phyloP scores from a whole-genome alignment of 2,797 vertebrate genomes.

The Mareca strepera region DNA sequence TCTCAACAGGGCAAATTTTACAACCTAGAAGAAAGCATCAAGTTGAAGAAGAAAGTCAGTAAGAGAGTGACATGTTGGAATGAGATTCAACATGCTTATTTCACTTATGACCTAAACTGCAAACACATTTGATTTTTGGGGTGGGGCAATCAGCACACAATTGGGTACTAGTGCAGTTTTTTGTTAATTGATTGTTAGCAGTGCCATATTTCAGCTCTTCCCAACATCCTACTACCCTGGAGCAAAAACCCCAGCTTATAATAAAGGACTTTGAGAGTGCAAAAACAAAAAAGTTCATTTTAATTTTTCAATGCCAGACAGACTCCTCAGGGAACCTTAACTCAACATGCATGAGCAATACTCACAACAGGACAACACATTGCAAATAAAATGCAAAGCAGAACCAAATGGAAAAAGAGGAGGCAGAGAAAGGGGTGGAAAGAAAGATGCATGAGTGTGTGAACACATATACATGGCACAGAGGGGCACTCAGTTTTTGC shows the following conservation, averaged over 20 bases:
- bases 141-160: neutral
- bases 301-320: conserved; percentile 25
- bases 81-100: conserved; percentile 2
- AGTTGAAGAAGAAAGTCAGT: neutral
- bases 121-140: conserved; percentile 11
- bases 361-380: conserved; percentile 42
- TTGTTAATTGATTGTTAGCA: conserved; percentile 25
- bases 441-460: neutral
- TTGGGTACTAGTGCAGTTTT: neutral
- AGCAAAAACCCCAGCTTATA: conserved; percentile 10
- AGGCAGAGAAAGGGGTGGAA: neutral
- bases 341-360: conserved; percentile 57
- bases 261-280: conserved; percentile 12
- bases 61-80: neutral
- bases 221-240: neutral
- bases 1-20: neutral
- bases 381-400: conserved; percentile 53
- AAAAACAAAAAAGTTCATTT: conserved; percentile 12
- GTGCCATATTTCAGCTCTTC: conserved; percentile 34
- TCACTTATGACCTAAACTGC: conserved; percentile 47
- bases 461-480: neutral
- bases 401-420: conserved; percentile 58
- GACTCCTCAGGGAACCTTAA: conserved; percentile 54
- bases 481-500: neutral
- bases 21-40: neutral